Percentiles rank a stretch among this genome's conserved stretches.
Conservation (phyloP, 2,113 vertebrate species). For the Reinhardtius hippoglossoides region DNA sequence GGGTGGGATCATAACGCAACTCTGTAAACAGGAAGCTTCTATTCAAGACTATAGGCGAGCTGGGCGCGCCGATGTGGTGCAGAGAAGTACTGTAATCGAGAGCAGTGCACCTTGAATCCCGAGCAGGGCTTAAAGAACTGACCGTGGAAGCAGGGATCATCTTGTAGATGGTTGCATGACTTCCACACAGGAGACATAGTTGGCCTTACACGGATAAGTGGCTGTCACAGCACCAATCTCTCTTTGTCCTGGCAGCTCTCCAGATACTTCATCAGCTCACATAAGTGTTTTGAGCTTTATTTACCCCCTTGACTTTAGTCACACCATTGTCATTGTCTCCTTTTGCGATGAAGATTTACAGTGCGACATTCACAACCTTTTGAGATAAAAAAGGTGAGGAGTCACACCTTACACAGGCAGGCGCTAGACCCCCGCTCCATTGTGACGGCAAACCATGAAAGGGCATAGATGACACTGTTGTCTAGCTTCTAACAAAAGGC, state of each 20-base stretch:
- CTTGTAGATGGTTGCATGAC: no score
- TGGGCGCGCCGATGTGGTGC: not conserved
- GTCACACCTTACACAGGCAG: constrained; percentile 43
- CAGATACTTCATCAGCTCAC: constrained; percentile 34
- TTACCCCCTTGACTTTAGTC: not conserved
- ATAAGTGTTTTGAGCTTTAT: not conserved
- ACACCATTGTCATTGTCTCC: constrained; percentile 36
- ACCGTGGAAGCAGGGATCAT: no score
- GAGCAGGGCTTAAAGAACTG: not conserved
- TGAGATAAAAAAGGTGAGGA: constrained; percentile 47
- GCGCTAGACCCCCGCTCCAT: constrained; percentile 3
- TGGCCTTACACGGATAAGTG: constrained; percentile 10
- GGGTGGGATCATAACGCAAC: constrained; percentile 66
- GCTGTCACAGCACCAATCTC: not conserved
- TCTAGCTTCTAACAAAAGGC: constrained; percentile 47
- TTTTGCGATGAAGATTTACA: not conserved
- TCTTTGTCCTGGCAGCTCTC: constrained; percentile 11
- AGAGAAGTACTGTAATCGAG: not conserved
- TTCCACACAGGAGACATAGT: not conserved
- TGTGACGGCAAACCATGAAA: constrained; percentile 31
- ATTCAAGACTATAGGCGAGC: constrained; percentile 36
- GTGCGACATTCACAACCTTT: constrained; percentile 27
- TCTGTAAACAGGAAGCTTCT: constrained; percentile 80
- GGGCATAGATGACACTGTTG: constrained; percentile 51
- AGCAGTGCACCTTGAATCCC: not conserved